Percentiles rank a stretch among this genome's conserved stretches.
Evolutionary conservation across 2,888 invertebrate species (phyloP).

Genomic region (Pachycephus smyrnensis): DNA sequence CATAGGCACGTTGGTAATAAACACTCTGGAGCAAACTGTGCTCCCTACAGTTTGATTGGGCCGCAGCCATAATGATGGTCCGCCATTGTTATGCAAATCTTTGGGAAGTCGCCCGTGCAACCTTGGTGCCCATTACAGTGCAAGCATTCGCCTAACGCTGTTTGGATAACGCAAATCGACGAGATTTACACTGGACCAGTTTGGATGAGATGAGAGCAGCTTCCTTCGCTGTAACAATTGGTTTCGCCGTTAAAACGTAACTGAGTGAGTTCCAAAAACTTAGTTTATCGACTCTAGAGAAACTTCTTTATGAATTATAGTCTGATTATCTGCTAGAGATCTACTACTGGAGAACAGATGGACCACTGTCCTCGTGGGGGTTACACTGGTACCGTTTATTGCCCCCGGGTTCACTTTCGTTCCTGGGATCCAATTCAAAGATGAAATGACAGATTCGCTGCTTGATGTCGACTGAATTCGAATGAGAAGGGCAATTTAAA

Average conservation of each 20-base stretch:
- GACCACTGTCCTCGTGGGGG: neutral
- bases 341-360: neutral
- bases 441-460: conserved; percentile 22
- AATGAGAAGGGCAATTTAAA: conserved; percentile 23
- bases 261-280: neutral
- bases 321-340: neutral
- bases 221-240: neutral
- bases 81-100: conserved; percentile 65
- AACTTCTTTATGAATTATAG: neutral
- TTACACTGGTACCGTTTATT: neutral
- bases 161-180: conserved; percentile 47
- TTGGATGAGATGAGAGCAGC: neutral
- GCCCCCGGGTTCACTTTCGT: conserved; percentile 11
- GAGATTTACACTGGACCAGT: neutral
- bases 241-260: neutral
- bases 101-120: conserved; percentile 46
- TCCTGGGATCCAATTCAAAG: conserved; percentile 15
- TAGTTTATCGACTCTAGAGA: neutral
- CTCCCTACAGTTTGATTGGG: conserved; percentile 60
- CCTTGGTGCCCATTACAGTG: conserved; percentile 48
- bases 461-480: conserved; percentile 17
- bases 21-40: conserved; percentile 59
- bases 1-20: conserved; percentile 47
- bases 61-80: conserved; percentile 56
- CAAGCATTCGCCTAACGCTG: conserved; percentile 30